A percentile compares a stretch with the other conserved stretches of the same genome.
Conservation (phyloP, 2,797 vertebrate species). For the Margarornis squamiger region DNA sequence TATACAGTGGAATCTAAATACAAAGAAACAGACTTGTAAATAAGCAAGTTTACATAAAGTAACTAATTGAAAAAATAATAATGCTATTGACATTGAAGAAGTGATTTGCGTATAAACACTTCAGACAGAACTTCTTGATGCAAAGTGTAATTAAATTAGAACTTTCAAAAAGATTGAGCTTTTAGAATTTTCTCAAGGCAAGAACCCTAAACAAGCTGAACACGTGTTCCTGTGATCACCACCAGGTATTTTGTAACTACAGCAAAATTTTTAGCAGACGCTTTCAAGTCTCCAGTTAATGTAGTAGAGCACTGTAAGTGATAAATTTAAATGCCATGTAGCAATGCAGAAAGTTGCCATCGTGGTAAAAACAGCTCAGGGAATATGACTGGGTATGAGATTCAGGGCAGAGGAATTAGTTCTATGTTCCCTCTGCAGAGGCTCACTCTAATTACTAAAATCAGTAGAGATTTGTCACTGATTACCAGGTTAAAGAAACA, state of each 20-base stretch:
- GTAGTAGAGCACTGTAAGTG: background rate
- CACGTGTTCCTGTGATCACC: background rate
- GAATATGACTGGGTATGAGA: background rate
- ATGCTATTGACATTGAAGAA: background rate
- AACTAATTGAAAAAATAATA: conserved; percentile 7
- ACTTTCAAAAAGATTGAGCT: background rate
- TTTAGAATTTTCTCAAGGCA: background rate
- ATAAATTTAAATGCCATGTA: background rate
- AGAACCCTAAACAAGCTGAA: background rate
- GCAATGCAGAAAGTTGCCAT: background rate
- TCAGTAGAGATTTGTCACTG: background rate
- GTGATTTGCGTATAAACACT: background rate
- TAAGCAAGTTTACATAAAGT: background rate
- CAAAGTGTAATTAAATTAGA: conserved; percentile 27
- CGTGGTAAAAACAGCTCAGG: background rate
- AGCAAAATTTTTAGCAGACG: background rate
- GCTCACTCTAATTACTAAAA: background rate
- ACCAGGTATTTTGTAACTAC: background rate
- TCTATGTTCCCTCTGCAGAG: background rate
- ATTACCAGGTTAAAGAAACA: background rate
- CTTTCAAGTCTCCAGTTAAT: background rate
- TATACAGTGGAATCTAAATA: background rate
- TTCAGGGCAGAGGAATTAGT: background rate
- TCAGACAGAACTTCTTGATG: background rate
- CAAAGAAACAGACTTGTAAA: background rate